Evolutionary conservation across 2,797 vertebrate species (phyloP).

Genomic region (Tapera naevia): DNA sequence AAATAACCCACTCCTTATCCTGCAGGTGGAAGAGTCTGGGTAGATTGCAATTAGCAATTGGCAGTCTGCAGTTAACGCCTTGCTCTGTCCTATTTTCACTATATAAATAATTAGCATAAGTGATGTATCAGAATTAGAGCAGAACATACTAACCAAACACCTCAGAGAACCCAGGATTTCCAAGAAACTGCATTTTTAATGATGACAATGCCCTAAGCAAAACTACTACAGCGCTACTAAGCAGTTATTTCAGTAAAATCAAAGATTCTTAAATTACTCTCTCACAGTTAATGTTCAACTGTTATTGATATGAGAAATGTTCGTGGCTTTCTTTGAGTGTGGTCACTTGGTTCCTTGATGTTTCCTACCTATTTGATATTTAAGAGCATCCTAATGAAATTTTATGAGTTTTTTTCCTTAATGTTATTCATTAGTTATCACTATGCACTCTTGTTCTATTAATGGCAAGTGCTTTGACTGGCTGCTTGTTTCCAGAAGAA

Average conservation of each 20-base stretch:
- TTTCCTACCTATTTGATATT: neutral
- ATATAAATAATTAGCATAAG: neutral
- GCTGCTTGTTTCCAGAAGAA: conserved; percentile 93
- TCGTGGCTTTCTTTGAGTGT: neutral
- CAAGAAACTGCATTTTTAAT: neutral
- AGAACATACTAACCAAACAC: neutral
- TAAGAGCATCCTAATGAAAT: neutral
- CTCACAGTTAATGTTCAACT: neutral
- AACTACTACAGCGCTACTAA: neutral
- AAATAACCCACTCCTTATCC: neutral
- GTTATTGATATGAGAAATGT: neutral
- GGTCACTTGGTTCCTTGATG: neutral
- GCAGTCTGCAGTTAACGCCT: neutral
- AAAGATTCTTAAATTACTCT: neutral
- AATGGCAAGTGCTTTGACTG: conserved; percentile 93
- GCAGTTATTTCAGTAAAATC: neutral
- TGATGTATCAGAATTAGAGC: neutral
- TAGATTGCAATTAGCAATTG: neutral
- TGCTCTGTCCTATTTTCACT: neutral
- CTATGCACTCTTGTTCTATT: conserved; percentile 89
- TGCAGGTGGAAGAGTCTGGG: neutral
- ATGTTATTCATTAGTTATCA: conserved; percentile 79
- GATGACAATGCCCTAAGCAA: neutral
- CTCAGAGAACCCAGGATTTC: neutral
- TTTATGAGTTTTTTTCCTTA: conserved; percentile 54